A percentile compares a stretch with the other conserved stretches of the same genome.
Conservation (phyloP, 2,888 invertebrate species). For the Apoda limacodes region DNA sequence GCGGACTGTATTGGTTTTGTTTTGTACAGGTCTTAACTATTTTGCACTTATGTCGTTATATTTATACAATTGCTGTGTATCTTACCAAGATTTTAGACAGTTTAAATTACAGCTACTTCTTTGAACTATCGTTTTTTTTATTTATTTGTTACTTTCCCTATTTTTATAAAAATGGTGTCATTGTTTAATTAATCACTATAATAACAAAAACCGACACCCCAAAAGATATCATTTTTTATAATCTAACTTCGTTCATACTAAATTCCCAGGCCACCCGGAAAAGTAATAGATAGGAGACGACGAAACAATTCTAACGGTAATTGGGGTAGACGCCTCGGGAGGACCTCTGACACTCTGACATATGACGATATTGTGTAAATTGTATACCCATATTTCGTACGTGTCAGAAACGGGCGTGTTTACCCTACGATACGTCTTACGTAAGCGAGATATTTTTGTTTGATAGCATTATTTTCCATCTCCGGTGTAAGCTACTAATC, state of each 20-base stretch:
- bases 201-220: conserved; percentile 28
- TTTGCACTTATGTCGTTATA: too few relatives aligned
- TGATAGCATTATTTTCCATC: neutral
- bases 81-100: too few relatives aligned
- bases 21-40: conserved; percentile 23
- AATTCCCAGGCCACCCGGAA: conserved; percentile 40
- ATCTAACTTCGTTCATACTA: conserved; percentile 29
- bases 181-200: conserved; percentile 41
- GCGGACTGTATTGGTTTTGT: conserved; percentile 60
- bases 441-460: neutral
- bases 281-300: conserved; percentile 53
- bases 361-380: conserved; percentile 62
- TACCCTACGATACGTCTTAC: conserved; percentile 17
- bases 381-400: conserved; percentile 41
- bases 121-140: too few relatives aligned
- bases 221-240: conserved; percentile 40
- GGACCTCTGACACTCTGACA: conserved; percentile 45
- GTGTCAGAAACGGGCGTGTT: conserved; percentile 30
- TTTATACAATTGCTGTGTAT: too few relatives aligned
- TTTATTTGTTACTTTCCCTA: too few relatives aligned
- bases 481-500: too few relatives aligned
- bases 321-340: conserved; percentile 52
- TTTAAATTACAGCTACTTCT: too few relatives aligned
- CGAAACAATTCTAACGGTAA: conserved; percentile 57
- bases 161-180: too few relatives aligned